phyloP scores from a whole-genome alignment of 2,113 vertebrate species.

The Struthidea cinerea region DNA sequence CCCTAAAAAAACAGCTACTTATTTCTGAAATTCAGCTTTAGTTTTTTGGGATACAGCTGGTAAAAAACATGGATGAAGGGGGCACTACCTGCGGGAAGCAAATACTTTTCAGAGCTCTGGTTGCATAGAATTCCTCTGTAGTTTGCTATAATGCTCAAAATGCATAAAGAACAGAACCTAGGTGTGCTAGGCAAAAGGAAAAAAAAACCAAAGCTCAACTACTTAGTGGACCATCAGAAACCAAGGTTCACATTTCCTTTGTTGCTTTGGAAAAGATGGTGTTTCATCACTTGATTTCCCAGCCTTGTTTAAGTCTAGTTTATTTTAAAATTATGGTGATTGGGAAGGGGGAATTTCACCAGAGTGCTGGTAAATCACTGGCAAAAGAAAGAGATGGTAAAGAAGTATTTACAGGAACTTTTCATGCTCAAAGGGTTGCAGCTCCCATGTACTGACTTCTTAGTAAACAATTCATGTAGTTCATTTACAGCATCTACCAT shows the following conservation, averaged over 20 bases:
- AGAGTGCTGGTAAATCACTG: not conserved
- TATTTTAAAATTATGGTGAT: not conserved
- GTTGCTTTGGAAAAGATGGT: not conserved
- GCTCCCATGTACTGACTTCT: not conserved
- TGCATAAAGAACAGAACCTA: not conserved
- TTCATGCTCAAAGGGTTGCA: not conserved
- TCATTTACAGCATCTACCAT: not conserved
- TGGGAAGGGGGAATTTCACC: not conserved
- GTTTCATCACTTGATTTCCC: not conserved
- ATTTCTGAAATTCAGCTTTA: not conserved
- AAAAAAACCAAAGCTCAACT: not conserved
- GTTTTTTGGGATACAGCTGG: not conserved
- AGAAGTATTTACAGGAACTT: not conserved
- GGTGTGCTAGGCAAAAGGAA: not conserved
- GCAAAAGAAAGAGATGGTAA: not conserved
- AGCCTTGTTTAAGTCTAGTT: not conserved
- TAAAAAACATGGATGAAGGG: not conserved
- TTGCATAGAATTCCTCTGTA: not conserved
- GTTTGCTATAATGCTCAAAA: not conserved
- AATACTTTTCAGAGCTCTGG: not conserved
- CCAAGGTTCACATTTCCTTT: not conserved
- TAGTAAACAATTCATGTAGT: not conserved
- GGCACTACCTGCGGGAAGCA: not conserved
- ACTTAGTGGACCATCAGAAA: not conserved
- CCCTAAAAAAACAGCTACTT: not conserved